Evolutionary conservation across 2,113 vertebrate species (phyloP).

Genomic region (Erythrocebus patas): DNA sequence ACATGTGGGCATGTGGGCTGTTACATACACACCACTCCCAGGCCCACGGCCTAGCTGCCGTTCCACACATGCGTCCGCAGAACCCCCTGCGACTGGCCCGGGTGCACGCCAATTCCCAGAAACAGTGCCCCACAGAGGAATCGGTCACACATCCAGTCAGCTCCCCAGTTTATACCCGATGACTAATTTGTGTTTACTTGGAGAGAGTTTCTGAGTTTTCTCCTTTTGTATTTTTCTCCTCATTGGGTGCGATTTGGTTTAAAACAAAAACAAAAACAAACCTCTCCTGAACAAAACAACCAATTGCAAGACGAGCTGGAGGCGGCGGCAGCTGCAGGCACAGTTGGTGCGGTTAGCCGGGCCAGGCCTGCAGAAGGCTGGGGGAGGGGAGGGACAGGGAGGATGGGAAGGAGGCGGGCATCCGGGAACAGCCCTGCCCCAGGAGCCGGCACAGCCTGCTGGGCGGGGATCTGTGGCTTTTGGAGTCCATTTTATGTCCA

Average conservation of each 20-base stretch:
- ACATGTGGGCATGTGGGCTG: neutral
- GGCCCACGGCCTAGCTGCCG: too few species aligned
- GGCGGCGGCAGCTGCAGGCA: neutral
- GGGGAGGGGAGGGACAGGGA: neutral
- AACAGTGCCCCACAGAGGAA: rapidly evolving
- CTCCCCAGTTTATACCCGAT: rapidly evolving
- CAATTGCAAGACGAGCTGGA: neutral
- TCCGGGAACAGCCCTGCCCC: neutral
- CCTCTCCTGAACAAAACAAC: neutral
- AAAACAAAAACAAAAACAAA: neutral
- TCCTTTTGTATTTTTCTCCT: neutral
- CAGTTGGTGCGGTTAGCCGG: rapidly evolving
- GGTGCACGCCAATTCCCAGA: rapidly evolving
- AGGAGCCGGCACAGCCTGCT: neutral
- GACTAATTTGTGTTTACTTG: neutral
- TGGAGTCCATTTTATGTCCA: rapidly evolving
- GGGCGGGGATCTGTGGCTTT: neutral
- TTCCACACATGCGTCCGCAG: rapidly evolving
- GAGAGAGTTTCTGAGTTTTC: neutral
- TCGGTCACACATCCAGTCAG: neutral
- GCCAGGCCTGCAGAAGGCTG: too few species aligned
- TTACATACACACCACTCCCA: rapidly evolving
- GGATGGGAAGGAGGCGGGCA: neutral
- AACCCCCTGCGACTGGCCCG: rapidly evolving
- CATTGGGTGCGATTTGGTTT: neutral